Evolutionary conservation across 2,888 invertebrate genomes (phyloP), one percentile per base, ranked within the genome.

Genomic region (Serrognathus titanus): DNA sequence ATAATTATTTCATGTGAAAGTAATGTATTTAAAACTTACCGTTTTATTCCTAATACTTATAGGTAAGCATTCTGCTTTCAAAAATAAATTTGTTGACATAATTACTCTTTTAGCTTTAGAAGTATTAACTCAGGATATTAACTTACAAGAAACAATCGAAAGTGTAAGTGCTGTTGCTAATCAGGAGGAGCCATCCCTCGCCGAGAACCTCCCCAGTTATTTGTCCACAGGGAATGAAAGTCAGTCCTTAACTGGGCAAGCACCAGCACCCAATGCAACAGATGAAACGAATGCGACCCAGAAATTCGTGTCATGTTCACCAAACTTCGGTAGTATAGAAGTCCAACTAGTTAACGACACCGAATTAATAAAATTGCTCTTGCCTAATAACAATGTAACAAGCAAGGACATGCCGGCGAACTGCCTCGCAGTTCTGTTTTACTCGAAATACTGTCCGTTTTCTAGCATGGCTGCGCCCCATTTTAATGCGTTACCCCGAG

Each of bases 381-480:
- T 83, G 60, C 75, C 84, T 0, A 84, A 88, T 67, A 79, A 83
- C 13, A 87, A 87, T 58, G 80, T 87, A n/a, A 85, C 85, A 4
- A 81, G 80, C 35, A 83, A 88, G 61, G 84, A 85, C 16, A 78
- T 81, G 41, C 79, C 82, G 35, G 86, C 84, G 2, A 80, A 81
- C 57, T 94, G 94, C 76, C 83, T 91, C 1, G 76, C 94, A 13
- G 87, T 96, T 2, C 79, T 97, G 66, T 97, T 97, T 78, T 97
- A 90, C 75, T 91, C 96, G 0, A 86, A 87, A 61, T 89, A 90
- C 72, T 97, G 97, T 71, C 88, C 92, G 1, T 96, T 95, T 69
- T 94, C 95, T 69, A 91, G 92, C 12, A 85, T 88, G 72, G 90
- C 94, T 6, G 96, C 95, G 1, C 93, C 93, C 5, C 87, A 93